phyloP scores from a whole-genome alignment of 2,113 vertebrate species.

The Aphyosemion australe region DNA sequence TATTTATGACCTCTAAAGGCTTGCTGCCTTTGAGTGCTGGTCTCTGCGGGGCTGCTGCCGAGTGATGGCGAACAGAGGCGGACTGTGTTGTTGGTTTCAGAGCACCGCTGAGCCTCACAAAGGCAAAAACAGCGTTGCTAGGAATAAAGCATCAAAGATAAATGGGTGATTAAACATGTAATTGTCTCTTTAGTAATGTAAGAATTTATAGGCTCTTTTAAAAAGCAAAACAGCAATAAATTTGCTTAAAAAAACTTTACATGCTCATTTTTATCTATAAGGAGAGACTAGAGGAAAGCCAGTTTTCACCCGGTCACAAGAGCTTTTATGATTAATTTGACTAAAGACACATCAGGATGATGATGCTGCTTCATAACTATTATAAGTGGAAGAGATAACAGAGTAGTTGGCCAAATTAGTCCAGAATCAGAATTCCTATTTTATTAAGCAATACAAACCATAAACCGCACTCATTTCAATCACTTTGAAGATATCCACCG shows the following conservation, averaged over 20 bases:
- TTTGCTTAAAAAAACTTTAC: slow-evolving; percentile 16
- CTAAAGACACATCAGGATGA: too few relatives aligned
- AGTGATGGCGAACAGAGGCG: slow-evolving; percentile 75
- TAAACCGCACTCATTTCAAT: neutral
- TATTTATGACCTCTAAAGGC: slow-evolving; percentile 76
- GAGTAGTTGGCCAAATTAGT: neutral
- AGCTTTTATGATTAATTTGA: too few relatives aligned
- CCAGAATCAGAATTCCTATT: neutral
- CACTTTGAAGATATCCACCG: neutral
- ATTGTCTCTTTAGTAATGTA: slow-evolving; percentile 7
- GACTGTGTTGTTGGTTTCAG: slow-evolving; percentile 75
- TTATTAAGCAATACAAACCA: neutral
- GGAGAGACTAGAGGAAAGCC: slow-evolving; percentile 6
- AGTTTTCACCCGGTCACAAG: neutral
- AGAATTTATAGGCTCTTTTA: slow-evolving; percentile 12
- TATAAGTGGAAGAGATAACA: too few relatives aligned
- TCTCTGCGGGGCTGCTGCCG: slow-evolving; percentile 59
- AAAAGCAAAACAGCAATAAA: slow-evolving; percentile 20
- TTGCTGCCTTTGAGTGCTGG: slow-evolving; percentile 72
- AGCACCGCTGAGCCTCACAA: slow-evolving; percentile 51
- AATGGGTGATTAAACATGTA: slow-evolving; percentile 18
- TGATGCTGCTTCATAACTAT: too few relatives aligned
- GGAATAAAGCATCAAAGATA: slow-evolving; percentile 37
- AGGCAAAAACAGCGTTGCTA: slow-evolving; percentile 51
- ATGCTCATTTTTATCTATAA: slow-evolving; percentile 7